phyloP scores from a whole-genome alignment of 2,113 vertebrate species.

The Psammodynastes pulverulentus region DNA sequence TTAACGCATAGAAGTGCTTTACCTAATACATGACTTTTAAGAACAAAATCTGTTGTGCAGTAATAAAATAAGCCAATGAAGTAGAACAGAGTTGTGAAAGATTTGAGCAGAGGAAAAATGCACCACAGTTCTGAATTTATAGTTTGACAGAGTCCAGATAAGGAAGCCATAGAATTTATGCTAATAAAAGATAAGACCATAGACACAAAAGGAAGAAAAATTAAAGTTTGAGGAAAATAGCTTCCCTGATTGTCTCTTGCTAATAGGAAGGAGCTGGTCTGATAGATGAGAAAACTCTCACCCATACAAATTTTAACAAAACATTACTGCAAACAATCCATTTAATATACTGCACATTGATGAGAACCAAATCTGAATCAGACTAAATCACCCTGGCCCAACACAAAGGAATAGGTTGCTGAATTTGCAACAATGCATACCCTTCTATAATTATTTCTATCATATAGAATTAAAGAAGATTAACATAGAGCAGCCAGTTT shows the following conservation, averaged over 20 bases:
- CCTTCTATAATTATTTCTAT: background rate
- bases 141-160: constrained; percentile 46
- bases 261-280: background rate
- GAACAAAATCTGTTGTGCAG: constrained; percentile 20
- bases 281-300: constrained; percentile 18
- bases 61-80: background rate
- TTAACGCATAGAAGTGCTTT: constrained; percentile 21
- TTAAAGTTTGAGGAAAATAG: constrained; percentile 41
- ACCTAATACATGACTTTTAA: constrained; percentile 20
- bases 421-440: background rate
- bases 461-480: background rate
- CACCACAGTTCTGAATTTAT: constrained; percentile 31
- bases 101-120: constrained; percentile 24
- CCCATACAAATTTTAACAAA: constrained; percentile 20
- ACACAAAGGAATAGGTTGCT: background rate
- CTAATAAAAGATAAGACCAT: constrained; percentile 53
- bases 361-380: constrained; percentile 38
- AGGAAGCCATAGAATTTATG: constrained; percentile 49
- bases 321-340: constrained; percentile 23
- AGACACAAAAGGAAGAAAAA: constrained; percentile 50
- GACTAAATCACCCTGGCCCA: constrained; percentile 21
- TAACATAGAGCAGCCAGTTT: fast-evolving
- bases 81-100: constrained; percentile 30
- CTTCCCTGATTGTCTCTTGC: constrained; percentile 4
- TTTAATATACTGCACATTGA: background rate